A percentile compares a stretch with the other conserved stretches of the same genome.
Evolutionary conservation across 2,888 invertebrate species (phyloP).

Genomic region (Galerucella pusilla): DNA sequence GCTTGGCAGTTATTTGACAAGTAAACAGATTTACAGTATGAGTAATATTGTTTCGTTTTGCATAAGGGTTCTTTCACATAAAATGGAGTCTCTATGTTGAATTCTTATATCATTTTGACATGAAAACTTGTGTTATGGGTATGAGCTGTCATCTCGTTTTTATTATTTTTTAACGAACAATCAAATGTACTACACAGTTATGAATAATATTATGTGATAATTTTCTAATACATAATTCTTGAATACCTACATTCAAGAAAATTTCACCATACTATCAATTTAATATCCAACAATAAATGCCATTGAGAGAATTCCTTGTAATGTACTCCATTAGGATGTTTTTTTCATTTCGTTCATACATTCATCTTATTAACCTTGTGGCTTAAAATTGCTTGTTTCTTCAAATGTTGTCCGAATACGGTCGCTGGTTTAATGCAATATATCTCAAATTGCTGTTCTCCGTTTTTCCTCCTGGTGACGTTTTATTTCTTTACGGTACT

Average conservation of each 20-base stretch:
- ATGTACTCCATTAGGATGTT: background rate
- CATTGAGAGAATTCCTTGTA: background rate
- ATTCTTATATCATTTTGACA: too few species aligned
- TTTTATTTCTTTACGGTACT: slow-evolving; percentile 59
- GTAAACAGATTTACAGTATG: slow-evolving; percentile 17
- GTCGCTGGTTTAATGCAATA: slow-evolving; percentile 52
- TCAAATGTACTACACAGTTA: too few species aligned
- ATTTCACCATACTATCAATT: background rate
- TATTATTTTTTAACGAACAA: too few species aligned
- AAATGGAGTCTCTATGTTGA: too few species aligned
- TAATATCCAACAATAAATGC: background rate
- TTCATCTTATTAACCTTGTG: slow-evolving; percentile 35
- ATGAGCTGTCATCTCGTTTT: too few species aligned
- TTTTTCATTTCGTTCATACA: slow-evolving; percentile 24
- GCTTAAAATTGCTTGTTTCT: slow-evolving; percentile 39
- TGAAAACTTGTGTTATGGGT: too few species aligned
- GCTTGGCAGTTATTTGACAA: slow-evolving; percentile 25
- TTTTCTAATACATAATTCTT: background rate
- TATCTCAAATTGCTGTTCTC: slow-evolving; percentile 55
- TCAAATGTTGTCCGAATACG: slow-evolving; percentile 41
- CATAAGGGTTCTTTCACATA: too few species aligned
- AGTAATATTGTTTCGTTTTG: background rate
- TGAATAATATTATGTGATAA: too few species aligned
- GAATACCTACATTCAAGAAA: background rate
- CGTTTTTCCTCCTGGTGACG: slow-evolving; percentile 55